phyloP scores from a whole-genome alignment of 1,140 invertebrate species.

The Coenobita brevimanus region DNA sequence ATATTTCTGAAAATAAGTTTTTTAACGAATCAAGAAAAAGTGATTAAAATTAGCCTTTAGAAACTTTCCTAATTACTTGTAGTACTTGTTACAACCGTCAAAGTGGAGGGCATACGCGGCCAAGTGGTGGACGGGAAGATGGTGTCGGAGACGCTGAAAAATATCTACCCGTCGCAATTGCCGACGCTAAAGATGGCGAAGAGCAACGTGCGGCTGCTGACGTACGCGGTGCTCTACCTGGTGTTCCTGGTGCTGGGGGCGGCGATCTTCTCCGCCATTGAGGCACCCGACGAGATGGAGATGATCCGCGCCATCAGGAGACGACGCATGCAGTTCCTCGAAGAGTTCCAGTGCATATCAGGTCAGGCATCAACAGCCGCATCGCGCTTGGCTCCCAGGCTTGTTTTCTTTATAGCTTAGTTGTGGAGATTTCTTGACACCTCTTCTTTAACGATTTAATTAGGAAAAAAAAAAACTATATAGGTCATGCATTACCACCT shows the following conservation, averaged over 20 bases:
- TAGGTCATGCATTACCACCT: too few relatives aligned
- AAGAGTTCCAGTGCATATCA: slow-evolving; percentile 78
- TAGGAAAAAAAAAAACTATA: too few relatives aligned
- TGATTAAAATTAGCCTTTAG: neutral
- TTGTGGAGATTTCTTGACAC: too few relatives aligned
- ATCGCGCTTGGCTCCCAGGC: too few relatives aligned
- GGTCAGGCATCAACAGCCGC: too few relatives aligned
- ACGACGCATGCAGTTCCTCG: slow-evolving; percentile 78
- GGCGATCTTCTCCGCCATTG: slow-evolving; percentile 82
- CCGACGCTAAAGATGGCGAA: slow-evolving; percentile 65
- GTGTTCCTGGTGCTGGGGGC: slow-evolving; percentile 79
- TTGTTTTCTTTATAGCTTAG: too few relatives aligned
- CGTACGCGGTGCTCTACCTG: slow-evolving; percentile 74
- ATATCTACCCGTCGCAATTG: slow-evolving; percentile 48
- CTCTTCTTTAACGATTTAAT: too few relatives aligned
- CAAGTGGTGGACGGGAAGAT: slow-evolving; percentile 53
- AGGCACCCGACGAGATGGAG: slow-evolving; percentile 80
- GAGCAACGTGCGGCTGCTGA: slow-evolving; percentile 73
- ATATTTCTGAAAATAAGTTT: neutral
- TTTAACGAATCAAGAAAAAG: neutral
- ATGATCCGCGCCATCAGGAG: slow-evolving; percentile 76
- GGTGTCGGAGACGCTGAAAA: slow-evolving; percentile 58
- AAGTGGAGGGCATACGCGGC: slow-evolving; percentile 48
- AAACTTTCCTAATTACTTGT: neutral
- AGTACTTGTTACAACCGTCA: neutral